phyloP scores from a whole-genome alignment of 1,140 invertebrate genomes.

The Pemphigus obesinymphae region DNA sequence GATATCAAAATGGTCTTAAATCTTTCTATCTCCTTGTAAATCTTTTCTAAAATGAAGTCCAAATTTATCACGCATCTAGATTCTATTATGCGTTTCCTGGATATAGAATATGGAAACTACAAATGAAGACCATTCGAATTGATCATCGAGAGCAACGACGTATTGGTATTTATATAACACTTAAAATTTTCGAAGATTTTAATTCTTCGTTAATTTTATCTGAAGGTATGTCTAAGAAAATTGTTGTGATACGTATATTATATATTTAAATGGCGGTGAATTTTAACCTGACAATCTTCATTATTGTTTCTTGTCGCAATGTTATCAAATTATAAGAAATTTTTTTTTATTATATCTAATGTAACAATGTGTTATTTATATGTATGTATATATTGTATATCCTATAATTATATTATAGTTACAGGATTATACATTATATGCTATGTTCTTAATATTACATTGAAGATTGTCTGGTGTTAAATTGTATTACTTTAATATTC shows the following conservation, averaged over 20 bases:
- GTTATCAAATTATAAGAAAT: not conserved
- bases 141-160: not conserved
- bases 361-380: no score
- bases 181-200: not conserved
- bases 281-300: constrained; percentile 17
- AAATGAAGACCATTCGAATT: not conserved
- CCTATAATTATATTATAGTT: not conserved
- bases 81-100: not conserved
- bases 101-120: not conserved
- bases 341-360: no score
- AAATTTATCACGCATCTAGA: not conserved
- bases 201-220: not conserved
- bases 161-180: not conserved
- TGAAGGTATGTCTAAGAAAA: constrained; percentile 7
- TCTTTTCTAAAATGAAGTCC: not conserved
- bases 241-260: not conserved
- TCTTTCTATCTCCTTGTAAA: not conserved
- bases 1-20: not conserved
- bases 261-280: not conserved
- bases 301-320: not conserved
- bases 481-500: not conserved
- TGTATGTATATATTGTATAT: no score
- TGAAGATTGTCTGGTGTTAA: constrained; percentile 9
- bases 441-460: not conserved
- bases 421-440: not conserved